These are phyloP conservation scores for Amphibalanus amphitrite DNA, from an alignment of 1,140 invertebrate species.

Conservation along the genomic window DNA sequence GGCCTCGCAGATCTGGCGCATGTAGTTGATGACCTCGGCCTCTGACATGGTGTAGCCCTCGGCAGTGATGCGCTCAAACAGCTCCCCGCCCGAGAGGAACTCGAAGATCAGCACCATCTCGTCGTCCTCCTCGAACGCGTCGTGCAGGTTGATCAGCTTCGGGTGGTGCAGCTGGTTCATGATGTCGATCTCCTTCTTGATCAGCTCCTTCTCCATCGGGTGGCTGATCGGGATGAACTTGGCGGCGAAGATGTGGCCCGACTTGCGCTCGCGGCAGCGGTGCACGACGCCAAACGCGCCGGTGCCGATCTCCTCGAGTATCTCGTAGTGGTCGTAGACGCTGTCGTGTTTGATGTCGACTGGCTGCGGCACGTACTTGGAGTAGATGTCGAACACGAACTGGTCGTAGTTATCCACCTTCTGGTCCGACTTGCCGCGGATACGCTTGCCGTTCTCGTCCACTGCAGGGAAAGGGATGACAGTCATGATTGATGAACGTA, in stretches of 20 bases:
- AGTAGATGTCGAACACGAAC: conserved; percentile 94
- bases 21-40: conserved; percentile 98
- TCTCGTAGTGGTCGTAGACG: conserved; percentile 96
- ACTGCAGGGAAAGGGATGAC: conserved; percentile 27
- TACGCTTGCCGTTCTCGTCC: conserved; percentile 81
- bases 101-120: conserved; percentile 95
- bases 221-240: conserved; percentile 97
- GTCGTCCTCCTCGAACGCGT: conserved; percentile 97
- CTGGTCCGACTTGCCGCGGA: conserved; percentile 67
- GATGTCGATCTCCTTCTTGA: conserved; percentile 95
- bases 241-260: conserved; percentile 93
- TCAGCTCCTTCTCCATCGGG: conserved; percentile 87
- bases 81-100: conserved; percentile 90
- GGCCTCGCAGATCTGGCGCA: conserved; percentile 96
- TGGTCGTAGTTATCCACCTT: conserved; percentile 89
- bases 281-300: conserved; percentile 99
- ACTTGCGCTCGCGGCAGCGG: conserved; percentile 83
- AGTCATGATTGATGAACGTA: too few species aligned
- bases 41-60: conserved; percentile 97
- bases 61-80: conserved; percentile 95
- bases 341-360: conserved; percentile 82
- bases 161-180: conserved; percentile 98
- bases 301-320: conserved; percentile 96
- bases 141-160: conserved; percentile 93
- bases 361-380: conserved; percentile 88